Conservation (phyloP, 2,113 vertebrate species). For the Xyliphius kryptos region DNA sequence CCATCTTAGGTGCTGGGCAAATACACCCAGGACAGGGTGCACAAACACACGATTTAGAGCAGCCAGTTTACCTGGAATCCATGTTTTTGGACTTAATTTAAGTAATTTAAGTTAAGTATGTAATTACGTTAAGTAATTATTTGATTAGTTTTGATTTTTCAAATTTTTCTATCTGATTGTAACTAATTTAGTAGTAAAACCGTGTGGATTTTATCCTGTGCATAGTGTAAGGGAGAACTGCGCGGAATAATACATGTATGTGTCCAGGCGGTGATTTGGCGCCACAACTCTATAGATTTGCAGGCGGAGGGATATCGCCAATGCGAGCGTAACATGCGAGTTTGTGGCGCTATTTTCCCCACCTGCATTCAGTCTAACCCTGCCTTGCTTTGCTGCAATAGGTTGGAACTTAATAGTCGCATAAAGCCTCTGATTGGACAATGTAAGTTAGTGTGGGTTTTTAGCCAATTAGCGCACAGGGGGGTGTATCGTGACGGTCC, state of each 20-base stretch:
- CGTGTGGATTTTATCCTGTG: too few species aligned
- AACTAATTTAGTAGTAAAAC: too few species aligned
- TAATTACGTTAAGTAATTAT: too few species aligned
- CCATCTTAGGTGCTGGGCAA: too few species aligned
- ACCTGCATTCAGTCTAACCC: neutral
- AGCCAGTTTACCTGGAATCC: too few species aligned
- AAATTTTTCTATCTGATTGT: too few species aligned
- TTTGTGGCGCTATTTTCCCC: constrained; percentile 2
- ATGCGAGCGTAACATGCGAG: neutral
- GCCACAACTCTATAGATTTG: neutral
- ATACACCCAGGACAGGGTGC: too few species aligned
- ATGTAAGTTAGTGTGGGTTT: neutral
- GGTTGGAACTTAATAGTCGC: neutral
- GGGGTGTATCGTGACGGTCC: constrained; percentile 38
- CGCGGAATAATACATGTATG: constrained; percentile 57
- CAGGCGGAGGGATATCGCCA: constrained; percentile 2
- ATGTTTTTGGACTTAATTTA: too few species aligned
- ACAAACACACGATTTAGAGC: too few species aligned
- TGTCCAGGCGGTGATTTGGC: neutral
- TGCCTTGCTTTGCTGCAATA: neutral
- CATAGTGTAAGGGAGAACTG: constrained; percentile 38
- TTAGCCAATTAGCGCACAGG: constrained; percentile 21
- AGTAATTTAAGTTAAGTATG: too few species aligned
- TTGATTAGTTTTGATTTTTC: too few species aligned
- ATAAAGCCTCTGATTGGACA: neutral